These are phyloP conservation scores for Antheraea pernyi DNA, from an alignment of 1,140 invertebrate genomes.

Conservation along the genomic window DNA sequence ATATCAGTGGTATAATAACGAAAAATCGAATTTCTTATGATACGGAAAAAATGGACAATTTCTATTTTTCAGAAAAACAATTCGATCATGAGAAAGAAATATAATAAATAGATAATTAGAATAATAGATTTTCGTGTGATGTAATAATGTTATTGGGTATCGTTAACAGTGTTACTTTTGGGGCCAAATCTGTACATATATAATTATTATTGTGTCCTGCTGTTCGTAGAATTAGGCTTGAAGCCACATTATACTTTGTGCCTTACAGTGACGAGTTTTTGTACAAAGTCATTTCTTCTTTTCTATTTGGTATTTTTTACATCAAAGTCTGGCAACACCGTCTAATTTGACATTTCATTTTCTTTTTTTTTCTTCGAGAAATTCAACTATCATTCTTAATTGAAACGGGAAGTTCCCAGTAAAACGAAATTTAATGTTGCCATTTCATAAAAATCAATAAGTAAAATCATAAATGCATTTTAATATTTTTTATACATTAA, in stretches of 20 bases:
- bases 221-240: conserved; percentile 15
- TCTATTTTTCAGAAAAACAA: too few relatives aligned
- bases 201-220: conserved; percentile 8
- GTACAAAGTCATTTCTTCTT: not conserved
- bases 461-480: not conserved
- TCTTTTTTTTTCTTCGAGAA: not conserved
- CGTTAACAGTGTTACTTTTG: conserved; percentile 44
- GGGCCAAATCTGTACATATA: conserved; percentile 40
- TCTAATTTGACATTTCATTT: too few relatives aligned
- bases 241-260: conserved; percentile 19
- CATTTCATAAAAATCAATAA: not conserved
- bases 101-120: conserved; percentile 6
- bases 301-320: too few relatives aligned
- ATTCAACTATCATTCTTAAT: not conserved
- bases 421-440: not conserved
- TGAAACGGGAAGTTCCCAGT: not conserved
- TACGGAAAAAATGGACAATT: too few relatives aligned
- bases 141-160: conserved; percentile 17
- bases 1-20: too few relatives aligned
- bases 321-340: not conserved
- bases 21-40: too few relatives aligned
- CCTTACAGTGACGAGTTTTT: conserved; percentile 14
- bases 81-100: not conserved
- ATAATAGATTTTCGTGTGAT: conserved; percentile 26
- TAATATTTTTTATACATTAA: not conserved